Conservation (phyloP, 2,113 vertebrate genomes). For the Willisornis vidua region DNA sequence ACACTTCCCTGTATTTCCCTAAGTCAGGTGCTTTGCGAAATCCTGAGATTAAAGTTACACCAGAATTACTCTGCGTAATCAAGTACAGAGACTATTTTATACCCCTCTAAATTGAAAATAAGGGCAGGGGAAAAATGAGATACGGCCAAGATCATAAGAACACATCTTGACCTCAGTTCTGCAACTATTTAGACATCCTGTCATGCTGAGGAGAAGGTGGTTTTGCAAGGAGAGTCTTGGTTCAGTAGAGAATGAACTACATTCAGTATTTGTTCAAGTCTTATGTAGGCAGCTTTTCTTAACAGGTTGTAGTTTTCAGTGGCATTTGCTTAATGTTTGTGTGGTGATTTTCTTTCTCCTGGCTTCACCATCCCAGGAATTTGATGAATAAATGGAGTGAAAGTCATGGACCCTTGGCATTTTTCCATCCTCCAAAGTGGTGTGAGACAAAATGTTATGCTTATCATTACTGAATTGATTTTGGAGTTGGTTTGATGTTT, state of each 20-base stretch:
- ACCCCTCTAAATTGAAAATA: not conserved
- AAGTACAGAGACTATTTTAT: not conserved
- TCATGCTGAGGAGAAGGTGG: not conserved
- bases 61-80: not conserved
- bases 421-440: not conserved
- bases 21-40: not conserved
- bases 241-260: not conserved
- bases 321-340: not conserved
- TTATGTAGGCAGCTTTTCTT: not conserved
- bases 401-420: not conserved
- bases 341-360: not conserved
- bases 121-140: not conserved
- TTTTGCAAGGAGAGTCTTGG: not conserved
- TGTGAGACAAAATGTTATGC: not conserved
- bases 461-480: not conserved
- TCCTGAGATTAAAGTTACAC: not conserved
- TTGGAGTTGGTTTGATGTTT: not conserved
- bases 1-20: not conserved
- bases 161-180: not conserved
- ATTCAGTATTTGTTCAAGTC: not conserved
- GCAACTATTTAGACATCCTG: not conserved
- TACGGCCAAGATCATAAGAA: not conserved
- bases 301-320: not conserved
- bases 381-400: not conserved
- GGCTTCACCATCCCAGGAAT: not conserved